phyloP scores from a whole-genome alignment of 2,888 invertebrate species.

The Aleiodes testaceus region DNA sequence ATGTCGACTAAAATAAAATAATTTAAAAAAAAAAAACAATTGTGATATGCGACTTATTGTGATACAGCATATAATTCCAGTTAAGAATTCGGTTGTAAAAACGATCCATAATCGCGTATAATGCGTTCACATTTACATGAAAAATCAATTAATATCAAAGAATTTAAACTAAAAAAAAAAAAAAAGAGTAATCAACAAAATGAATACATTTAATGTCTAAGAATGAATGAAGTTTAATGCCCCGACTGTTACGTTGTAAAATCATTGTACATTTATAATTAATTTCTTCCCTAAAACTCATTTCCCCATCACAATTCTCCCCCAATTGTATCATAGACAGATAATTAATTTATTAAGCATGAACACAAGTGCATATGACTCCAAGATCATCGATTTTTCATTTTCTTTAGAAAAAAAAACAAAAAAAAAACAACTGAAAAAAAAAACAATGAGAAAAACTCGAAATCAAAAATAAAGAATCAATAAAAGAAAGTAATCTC shows the following conservation, averaged over 20 bases:
- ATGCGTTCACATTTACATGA: constrained; percentile 20
- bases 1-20: constrained; percentile 19
- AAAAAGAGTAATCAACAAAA: constrained; percentile 1
- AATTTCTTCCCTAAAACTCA: neutral
- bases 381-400: no score
- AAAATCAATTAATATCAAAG: constrained; percentile 18
- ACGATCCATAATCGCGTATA: constrained; percentile 34
- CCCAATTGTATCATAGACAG: no score
- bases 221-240: constrained; percentile 14
- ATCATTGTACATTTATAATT: constrained; percentile 10
- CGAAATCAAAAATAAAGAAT: no score
- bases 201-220: neutral
- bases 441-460: no score
- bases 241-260: constrained; percentile 18
- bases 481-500: no score
- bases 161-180: neutral
- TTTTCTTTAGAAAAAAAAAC: no score
- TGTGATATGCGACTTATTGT: constrained; percentile 54
- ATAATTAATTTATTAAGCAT: no score
- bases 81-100: constrained; percentile 35
- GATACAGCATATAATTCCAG: constrained; percentile 49
- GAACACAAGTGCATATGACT: no score
- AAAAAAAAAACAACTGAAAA: no score
- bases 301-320: no score
- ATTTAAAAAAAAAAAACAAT: constrained; percentile 34